Conservation (phyloP, 2,888 invertebrate species). For the Oxyteleia sp. region DNA sequence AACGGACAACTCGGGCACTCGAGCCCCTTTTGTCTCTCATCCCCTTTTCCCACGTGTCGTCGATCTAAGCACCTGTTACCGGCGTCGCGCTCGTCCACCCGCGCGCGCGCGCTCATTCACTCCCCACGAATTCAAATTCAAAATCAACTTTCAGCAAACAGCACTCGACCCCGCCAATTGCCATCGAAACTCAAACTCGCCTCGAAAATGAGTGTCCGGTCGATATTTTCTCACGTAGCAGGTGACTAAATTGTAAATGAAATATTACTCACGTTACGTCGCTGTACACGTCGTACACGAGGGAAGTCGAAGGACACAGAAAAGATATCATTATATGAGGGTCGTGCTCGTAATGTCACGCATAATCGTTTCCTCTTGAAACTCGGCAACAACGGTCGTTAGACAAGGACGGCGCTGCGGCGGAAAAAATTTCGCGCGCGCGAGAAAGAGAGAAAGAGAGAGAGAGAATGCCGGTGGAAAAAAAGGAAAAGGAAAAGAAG, state of each 20-base stretch:
- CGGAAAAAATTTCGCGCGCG: constrained; percentile 21
- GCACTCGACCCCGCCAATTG: constrained; percentile 7
- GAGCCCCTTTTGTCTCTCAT: constrained; percentile 15
- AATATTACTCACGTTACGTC: constrained; percentile 45
- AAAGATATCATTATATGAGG: constrained; percentile 71
- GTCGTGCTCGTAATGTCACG: constrained; percentile 73
- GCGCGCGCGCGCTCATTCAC: too few species aligned
- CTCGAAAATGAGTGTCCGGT: constrained; percentile 4
- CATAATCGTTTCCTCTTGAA: constrained; percentile 73
- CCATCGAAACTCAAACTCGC: constrained; percentile 26
- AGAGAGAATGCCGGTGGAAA: constrained; percentile 19
- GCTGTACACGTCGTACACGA: constrained; percentile 31
- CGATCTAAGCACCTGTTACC: constrained; percentile 46
- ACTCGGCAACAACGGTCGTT: constrained; percentile 59
- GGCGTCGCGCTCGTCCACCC: constrained; percentile 19
- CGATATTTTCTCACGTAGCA: constrained; percentile 63
- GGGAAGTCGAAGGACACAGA: constrained; percentile 66
- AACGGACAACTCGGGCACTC: too few species aligned
- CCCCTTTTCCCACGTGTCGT: constrained; percentile 52
- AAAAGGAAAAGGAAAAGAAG: constrained; percentile 56
- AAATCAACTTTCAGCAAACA: constrained; percentile 41
- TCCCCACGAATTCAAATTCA: constrained; percentile 9
- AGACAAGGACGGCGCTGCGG: constrained; percentile 28
- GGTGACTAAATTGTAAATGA: constrained; percentile 70
- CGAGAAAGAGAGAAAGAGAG: too few species aligned